Evolutionary conservation across 2,888 invertebrate genomes (phyloP), one percentile per base, ranked within the genome.

Genomic region (Microctonus brassicae): DNA sequence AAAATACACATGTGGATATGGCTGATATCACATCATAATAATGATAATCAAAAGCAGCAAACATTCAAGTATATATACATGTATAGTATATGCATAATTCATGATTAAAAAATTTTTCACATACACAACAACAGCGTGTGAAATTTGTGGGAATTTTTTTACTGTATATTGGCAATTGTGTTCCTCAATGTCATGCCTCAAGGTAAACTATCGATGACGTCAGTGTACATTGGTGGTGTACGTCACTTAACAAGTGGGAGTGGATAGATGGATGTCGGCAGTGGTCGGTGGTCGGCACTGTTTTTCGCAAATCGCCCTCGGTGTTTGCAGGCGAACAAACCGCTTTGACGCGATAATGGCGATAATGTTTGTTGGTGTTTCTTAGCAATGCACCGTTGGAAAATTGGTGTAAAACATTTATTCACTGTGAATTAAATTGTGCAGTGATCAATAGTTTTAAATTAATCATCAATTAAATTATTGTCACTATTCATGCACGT

Each of bases 181-280:
- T 67, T 71, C 75, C 80, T 87, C 87, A 87, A 87, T 87, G 87
- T 87, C 87, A 87, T 84, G 86, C 86, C 81, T 86, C 87, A 87
- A 87, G 87, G 87, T 87, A 87, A 87, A 86, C 87, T 85, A 86
- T 87, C 84, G 86, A 85, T 87, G 87, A 87, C 87, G 87, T 87
- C 87, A 87, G 85, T 83, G 84, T n/a, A n/a, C n/a, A n/a, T n/a
- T n/a, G n/a, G n/a, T n/a, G n/a, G n/a, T n/a, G n/a, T 82, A 85
- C 87, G 86, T 87, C 87, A 87, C 83, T 86, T 86, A 85, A 84
- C 86, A 86, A 86, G 86, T 86, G 86, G 86, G 87, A 87, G 87
- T 86, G 87, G 86, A 85, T 84, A 84, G 82, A 82, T 84, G 83
- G 83, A 83, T 82, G 83, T 82, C 82, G n/a, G n/a, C n/a, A n/a